These are phyloP conservation scores for Rhinolophus ferrumequinum DNA, from an alignment of 2,113 vertebrate species.

Conservation along the genomic window DNA sequence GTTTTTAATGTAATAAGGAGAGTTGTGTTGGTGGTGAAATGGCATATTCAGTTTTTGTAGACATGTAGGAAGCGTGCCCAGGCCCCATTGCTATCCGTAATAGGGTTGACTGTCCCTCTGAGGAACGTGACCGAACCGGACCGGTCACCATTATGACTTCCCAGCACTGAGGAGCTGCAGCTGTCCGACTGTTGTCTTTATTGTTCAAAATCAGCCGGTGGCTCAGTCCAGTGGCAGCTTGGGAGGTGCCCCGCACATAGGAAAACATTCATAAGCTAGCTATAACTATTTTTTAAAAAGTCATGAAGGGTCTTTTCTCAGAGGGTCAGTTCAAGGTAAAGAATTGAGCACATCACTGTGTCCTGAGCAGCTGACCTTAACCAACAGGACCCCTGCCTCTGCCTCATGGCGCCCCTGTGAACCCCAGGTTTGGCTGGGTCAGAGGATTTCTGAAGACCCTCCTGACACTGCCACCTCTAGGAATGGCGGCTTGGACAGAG, in stretches of 20 bases:
- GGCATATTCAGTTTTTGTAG: background rate
- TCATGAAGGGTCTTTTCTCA: background rate
- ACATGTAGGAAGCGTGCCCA: background rate
- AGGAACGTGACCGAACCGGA: background rate
- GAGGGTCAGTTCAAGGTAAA: background rate
- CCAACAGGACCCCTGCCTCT: background rate
- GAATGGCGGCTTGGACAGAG: background rate
- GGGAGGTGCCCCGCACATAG: background rate
- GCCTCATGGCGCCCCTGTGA: background rate
- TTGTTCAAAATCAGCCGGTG: background rate
- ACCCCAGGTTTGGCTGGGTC: background rate
- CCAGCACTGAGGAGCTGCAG: background rate
- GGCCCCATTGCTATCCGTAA: background rate
- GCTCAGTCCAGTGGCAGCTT: background rate
- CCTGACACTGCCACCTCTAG: background rate
- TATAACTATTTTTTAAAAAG: background rate
- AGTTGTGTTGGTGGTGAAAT: background rate
- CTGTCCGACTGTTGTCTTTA: background rate
- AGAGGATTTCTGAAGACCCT: background rate
- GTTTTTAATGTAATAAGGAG: background rate
- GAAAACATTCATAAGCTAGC: background rate
- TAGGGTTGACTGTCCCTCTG: background rate
- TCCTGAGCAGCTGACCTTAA: background rate
- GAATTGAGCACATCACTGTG: fast-evolving
- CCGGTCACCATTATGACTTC: background rate